Percentiles rank a stretch among this genome's conserved stretches.
These are phyloP conservation scores for Cichladusa arquata DNA, from an alignment of 2,113 vertebrate species.

Conservation along the genomic window DNA sequence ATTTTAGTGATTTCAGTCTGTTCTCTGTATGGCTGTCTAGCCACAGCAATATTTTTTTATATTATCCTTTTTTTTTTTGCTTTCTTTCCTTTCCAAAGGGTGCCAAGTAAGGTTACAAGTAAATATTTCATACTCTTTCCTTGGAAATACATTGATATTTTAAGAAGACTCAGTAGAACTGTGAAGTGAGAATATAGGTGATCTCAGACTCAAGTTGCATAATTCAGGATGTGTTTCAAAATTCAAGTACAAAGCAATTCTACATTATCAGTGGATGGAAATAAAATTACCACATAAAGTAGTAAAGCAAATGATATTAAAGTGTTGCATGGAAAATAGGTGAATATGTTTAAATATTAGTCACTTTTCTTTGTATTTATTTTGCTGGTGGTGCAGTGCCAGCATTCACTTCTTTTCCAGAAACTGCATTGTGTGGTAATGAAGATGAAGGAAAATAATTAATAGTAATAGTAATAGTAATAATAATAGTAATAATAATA, in stretches of 20 bases:
- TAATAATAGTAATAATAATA: no score
- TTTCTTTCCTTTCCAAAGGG: neutral
- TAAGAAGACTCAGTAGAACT: neutral
- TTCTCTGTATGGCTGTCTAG: neutral
- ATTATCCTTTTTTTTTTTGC: neutral
- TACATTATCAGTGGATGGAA: neutral
- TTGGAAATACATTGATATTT: neutral
- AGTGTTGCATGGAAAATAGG: neutral
- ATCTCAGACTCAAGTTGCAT: neutral
- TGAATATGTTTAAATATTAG: neutral
- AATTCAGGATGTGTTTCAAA: neutral
- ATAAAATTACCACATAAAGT: neutral
- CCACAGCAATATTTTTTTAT: neutral
- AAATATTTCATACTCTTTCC: neutral
- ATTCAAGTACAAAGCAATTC: neutral
- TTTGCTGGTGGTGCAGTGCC: neutral
- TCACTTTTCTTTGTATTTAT: neutral
- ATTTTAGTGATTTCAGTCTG: neutral
- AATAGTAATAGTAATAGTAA: neutral
- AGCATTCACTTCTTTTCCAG: neutral
- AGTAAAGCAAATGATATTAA: neutral
- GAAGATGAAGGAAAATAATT: constrained; percentile 1
- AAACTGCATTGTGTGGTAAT: neutral
- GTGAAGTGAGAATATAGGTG: neutral
- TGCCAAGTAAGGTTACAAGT: neutral